Evolutionary conservation across 2,888 invertebrate genomes (phyloP).

Genomic region (Hirtodrosophila confusa): DNA sequence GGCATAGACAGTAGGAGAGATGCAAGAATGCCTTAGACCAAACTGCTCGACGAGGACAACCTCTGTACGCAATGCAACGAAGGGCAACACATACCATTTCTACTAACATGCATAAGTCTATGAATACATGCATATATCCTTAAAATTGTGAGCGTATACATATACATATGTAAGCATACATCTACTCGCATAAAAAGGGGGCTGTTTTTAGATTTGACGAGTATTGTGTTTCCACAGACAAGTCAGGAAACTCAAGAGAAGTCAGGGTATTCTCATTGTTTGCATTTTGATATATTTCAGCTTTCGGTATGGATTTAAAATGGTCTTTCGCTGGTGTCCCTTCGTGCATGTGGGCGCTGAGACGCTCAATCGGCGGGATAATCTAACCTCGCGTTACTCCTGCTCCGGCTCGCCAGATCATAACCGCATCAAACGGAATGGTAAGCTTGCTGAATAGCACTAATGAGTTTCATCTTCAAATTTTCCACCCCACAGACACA

Average conservation of each 20-base stretch:
- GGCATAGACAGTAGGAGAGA: too few species aligned
- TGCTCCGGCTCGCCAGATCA: slow-evolving; percentile 91
- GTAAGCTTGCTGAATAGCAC: slow-evolving; percentile 82
- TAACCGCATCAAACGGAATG: slow-evolving; percentile 89
- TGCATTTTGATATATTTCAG: slow-evolving; percentile 85
- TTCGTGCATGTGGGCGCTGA: slow-evolving; percentile 89
- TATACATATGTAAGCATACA: too few species aligned
- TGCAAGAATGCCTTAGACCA: too few species aligned
- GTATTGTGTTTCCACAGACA: too few species aligned
- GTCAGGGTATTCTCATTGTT: slow-evolving; percentile 10
- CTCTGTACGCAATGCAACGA: too few species aligned
- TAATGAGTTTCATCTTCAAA: slow-evolving; percentile 22
- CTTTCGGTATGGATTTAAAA: slow-evolving; percentile 96
- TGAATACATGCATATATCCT: too few species aligned
- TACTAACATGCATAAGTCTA: too few species aligned
- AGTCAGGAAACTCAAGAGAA: not conserved
- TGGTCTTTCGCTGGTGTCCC: slow-evolving; percentile 95
- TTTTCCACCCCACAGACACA: slow-evolving; percentile 75
- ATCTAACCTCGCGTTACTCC: slow-evolving; percentile 90
- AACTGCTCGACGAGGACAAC: too few species aligned
- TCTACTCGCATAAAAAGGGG: too few species aligned
- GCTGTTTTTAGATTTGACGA: too few species aligned
- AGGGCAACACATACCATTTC: too few species aligned
- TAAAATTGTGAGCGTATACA: too few species aligned
- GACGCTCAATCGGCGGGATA: slow-evolving; percentile 89